Conservation (phyloP, 1,140 invertebrate species). For the Chelonus insularis region DNA sequence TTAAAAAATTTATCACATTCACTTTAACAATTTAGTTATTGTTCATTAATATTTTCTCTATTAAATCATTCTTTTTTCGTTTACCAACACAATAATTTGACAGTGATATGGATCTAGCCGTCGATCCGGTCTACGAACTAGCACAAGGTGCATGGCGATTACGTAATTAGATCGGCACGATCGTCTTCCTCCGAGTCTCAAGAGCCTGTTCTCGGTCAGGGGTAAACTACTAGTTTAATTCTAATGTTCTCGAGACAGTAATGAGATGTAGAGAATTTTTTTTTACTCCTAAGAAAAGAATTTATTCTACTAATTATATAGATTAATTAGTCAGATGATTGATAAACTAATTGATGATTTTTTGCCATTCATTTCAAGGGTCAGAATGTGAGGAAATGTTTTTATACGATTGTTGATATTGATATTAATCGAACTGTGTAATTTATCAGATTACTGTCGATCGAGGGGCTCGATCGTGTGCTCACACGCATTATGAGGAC, state of each 20-base stretch:
- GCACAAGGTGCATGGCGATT: slow-evolving; percentile 30
- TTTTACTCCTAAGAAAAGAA: too few species aligned
- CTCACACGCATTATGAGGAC: not conserved
- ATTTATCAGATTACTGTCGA: slow-evolving; percentile 5
- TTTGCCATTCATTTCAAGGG: not conserved
- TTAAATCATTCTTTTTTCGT: too few species aligned
- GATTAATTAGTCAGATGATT: not conserved
- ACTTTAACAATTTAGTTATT: too few species aligned
- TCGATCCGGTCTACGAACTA: slow-evolving; percentile 30
- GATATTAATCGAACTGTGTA: not conserved
- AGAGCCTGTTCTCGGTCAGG: slow-evolving; percentile 6
- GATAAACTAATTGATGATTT: not conserved
- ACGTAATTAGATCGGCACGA: slow-evolving; percentile 32
- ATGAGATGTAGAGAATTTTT: too few species aligned
- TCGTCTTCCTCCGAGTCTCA: slow-evolving; percentile 28
- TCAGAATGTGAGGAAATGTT: too few species aligned
- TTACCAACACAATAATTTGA: slow-evolving; percentile 4
- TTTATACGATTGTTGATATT: not conserved
- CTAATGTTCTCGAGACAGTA: too few species aligned
- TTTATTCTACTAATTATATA: not conserved
- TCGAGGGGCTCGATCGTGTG: not conserved
- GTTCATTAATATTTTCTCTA: too few species aligned
- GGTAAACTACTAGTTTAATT: not conserved
- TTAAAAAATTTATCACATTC: too few species aligned
- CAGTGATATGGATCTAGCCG: slow-evolving; percentile 4